Conservation (phyloP, 1,140 invertebrate species). For the Nautilus pompilius region DNA sequence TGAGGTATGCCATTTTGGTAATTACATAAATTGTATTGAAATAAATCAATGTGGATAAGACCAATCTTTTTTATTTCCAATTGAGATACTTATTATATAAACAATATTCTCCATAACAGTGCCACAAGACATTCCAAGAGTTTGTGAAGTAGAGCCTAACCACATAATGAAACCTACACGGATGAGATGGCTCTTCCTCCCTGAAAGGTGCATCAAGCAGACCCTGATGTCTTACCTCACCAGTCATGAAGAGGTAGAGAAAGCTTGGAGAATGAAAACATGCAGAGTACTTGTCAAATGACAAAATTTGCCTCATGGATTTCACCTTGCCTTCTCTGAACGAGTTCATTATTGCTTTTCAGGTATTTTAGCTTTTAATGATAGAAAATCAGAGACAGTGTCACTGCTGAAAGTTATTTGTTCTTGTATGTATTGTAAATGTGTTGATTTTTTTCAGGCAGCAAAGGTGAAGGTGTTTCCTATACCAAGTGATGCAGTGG, state of each 20-base stretch:
- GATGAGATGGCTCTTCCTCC: constrained; percentile 24
- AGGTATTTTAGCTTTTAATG: neutral
- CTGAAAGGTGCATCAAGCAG: constrained; percentile 8
- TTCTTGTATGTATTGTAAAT: neutral
- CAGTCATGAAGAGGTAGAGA: constrained; percentile 13
- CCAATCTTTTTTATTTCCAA: neutral
- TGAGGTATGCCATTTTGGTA: neutral
- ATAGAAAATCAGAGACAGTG: neutral
- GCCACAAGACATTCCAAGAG: constrained; percentile 10
- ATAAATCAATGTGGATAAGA: neutral
- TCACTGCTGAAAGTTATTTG: no score
- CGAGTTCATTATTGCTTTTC: constrained; percentile 20
- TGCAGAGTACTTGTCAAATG: constrained; percentile 8
- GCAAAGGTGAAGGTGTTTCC: constrained; percentile 8
- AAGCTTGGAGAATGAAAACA: no score
- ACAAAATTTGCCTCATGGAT: neutral
- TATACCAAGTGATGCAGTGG: neutral
- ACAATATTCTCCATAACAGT: no score
- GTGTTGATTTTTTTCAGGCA: neutral
- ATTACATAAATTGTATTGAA: neutral
- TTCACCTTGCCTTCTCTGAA: constrained; percentile 9
- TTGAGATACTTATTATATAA: no score
- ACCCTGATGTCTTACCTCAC: constrained; percentile 16
- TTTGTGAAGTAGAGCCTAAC: constrained; percentile 13
- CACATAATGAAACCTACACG: constrained; percentile 22